phyloP scores from a whole-genome alignment of 37 sponge, comb jelly and placozoan genomes.

The Chondrosia reniformis region DNA sequence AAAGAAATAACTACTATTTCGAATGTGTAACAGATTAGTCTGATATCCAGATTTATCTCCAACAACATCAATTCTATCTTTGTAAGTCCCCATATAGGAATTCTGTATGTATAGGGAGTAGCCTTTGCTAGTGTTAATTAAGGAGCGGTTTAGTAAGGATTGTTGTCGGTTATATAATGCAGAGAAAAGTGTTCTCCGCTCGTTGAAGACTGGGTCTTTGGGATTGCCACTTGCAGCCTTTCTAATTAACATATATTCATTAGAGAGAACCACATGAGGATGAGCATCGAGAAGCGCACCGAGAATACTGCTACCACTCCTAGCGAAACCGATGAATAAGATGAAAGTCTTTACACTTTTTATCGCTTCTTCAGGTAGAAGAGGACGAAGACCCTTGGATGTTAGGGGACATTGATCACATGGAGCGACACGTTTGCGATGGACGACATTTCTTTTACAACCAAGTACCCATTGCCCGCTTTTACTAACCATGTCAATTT shows the following conservation, averaged over 20 bases:
- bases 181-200: background rate
- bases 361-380: background rate
- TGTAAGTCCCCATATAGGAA: background rate
- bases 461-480: too few species aligned
- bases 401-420: background rate
- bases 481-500: too few species aligned
- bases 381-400: background rate
- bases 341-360: background rate
- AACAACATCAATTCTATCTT: background rate
- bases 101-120: background rate
- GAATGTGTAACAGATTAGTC: background rate
- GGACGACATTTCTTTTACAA: too few species aligned
- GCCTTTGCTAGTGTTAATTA: background rate
- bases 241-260: background rate
- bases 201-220: background rate
- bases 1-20: background rate
- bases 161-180: background rate
- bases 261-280: constrained; percentile 14
- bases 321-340: constrained; percentile 22
- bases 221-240: background rate
- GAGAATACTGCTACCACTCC: constrained; percentile 24
- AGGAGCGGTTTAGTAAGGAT: background rate
- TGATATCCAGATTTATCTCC: background rate
- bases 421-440: too few species aligned
- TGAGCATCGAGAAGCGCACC: constrained; percentile 26